Conservation (phyloP, 2,113 vertebrate genomes). For the Ageneiosus marmoratus region DNA sequence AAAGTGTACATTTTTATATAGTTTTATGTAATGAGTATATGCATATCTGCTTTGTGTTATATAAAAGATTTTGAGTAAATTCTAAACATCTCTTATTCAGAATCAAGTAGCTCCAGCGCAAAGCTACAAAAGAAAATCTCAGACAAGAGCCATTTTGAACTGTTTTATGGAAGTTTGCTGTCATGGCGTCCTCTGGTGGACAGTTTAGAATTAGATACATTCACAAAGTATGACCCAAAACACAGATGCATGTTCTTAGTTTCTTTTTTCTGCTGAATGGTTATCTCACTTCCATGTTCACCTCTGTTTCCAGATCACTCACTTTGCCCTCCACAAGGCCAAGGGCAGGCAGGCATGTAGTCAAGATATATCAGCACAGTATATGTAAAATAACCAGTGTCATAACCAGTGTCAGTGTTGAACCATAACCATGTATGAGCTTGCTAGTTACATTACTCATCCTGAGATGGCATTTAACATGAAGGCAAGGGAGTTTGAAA, state of each 20-base stretch:
- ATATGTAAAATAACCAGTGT: neutral
- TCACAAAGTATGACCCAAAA: neutral
- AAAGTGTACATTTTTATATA: neutral
- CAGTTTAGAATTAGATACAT: neutral
- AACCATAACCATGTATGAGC: neutral
- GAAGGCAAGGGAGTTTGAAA: slow-evolving; percentile 9
- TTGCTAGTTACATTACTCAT: slow-evolving; percentile 19
- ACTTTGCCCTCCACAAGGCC: slow-evolving; percentile 32
- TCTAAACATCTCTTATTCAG: neutral
- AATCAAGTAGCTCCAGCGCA: neutral
- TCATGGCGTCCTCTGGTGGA: slow-evolving; percentile 12
- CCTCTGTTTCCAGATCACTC: slow-evolving; percentile 47
- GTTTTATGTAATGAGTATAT: neutral
- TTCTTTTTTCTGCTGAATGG: neutral
- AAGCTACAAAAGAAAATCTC: neutral
- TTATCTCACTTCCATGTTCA: slow-evolving; percentile 29
- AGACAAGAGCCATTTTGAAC: neutral
- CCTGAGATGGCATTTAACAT: neutral
- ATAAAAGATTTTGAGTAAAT: neutral
- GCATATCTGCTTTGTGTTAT: neutral
- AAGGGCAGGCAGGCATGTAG: slow-evolving; percentile 50
- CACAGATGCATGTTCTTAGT: neutral
- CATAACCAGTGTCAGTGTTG: neutral
- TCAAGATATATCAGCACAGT: slow-evolving; percentile 11
- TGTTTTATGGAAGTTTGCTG: neutral